A percentile compares a stretch with the other conserved stretches of the same genome.
Conservation (phyloP, 2,888 invertebrate species). For the Tipula vernalis region DNA sequence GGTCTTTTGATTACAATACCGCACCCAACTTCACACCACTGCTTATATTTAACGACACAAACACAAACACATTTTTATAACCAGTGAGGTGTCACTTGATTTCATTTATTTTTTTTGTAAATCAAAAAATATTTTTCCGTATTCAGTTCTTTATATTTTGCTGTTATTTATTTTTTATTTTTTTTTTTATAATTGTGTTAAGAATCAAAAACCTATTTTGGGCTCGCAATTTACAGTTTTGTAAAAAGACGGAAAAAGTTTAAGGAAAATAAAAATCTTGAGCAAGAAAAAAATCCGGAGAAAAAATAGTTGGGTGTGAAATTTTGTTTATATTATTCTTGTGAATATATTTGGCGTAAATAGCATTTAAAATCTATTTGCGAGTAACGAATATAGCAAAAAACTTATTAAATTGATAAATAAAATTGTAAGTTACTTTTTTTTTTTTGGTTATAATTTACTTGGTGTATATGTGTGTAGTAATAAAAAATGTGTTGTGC, state of each 20-base stretch:
- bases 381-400: not conserved
- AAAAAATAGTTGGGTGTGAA: not conserved
- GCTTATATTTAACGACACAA: not conserved
- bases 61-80: conserved; percentile 5
- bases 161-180: not conserved
- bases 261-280: not conserved
- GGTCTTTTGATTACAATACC: not conserved
- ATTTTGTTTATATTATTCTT: not conserved
- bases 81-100: conserved; percentile 12
- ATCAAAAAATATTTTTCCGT: not conserved
- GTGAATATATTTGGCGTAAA: not conserved
- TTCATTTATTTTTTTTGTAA: conserved; percentile 10
- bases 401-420: not conserved
- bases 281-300: not conserved
- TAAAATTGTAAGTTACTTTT: not conserved
- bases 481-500: not conserved
- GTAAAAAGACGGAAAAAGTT: not conserved
- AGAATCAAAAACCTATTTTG: not conserved
- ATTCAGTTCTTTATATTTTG: not conserved
- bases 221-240: not conserved
- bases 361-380: not conserved
- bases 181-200: not conserved
- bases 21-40: not conserved
- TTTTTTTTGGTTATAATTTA: not conserved
- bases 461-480: not conserved